A percentile compares a stretch with the other conserved stretches of the same genome.
Evolutionary conservation across 1,140 invertebrate species (phyloP).

Genomic region (Rhagoletis pomonella): DNA sequence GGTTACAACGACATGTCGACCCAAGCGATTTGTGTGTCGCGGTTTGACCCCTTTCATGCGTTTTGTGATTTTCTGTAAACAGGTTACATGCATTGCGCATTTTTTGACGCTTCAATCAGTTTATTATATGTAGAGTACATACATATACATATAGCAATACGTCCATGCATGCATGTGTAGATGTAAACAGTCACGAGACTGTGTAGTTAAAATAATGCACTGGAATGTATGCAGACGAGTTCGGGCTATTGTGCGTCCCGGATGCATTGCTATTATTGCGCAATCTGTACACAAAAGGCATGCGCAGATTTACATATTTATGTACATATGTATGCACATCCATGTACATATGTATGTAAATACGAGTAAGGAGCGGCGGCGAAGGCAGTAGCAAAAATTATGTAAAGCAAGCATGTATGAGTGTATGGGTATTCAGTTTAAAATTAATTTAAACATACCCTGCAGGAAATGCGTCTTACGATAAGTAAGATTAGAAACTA

Average conservation of each 20-base stretch:
- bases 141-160: neutral
- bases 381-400: conserved; percentile 1
- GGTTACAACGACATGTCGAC: neutral
- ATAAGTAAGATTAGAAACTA: too few species aligned
- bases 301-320: neutral
- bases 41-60: conserved; percentile 19
- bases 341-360: neutral
- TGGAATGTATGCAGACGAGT: neutral
- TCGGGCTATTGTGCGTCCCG: conserved; percentile 5
- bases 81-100: conserved; percentile 9
- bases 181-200: neutral
- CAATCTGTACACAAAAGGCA: neutral
- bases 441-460: too few species aligned
- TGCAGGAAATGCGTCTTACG: too few species aligned
- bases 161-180: neutral
- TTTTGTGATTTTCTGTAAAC: neutral
- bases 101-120: neutral
- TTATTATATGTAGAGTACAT: neutral
- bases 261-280: neutral
- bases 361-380: neutral
- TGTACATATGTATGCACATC: neutral
- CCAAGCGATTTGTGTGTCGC: neutral
- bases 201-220: neutral
- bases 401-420: neutral
- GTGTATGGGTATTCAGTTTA: too few species aligned